Evolutionary conservation across 1,140 invertebrate species (phyloP).

Genomic region (Chelonus insularis): DNA sequence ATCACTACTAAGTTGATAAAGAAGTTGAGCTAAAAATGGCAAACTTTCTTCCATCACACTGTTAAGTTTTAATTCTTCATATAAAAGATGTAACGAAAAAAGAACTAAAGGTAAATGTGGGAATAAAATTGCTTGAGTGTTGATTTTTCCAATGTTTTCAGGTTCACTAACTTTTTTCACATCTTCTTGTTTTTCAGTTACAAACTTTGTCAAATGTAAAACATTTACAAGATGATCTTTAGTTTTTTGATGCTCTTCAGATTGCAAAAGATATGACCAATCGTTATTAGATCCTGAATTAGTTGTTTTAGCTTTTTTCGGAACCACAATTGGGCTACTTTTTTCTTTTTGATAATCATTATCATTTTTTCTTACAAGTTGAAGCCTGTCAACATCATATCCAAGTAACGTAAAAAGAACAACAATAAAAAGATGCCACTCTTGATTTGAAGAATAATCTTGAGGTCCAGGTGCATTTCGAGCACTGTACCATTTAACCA

Average conservation of each 20-base stretch:
- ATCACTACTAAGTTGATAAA: conserved; percentile 80
- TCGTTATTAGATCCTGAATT: conserved; percentile 70
- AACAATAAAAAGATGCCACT: conserved; percentile 80
- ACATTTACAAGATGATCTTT: conserved; percentile 37
- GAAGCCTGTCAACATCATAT: conserved; percentile 72
- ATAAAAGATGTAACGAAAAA: conserved; percentile 83
- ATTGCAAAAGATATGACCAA: conserved; percentile 75
- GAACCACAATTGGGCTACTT: conserved; percentile 46
- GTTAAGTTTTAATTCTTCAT: conserved; percentile 89
- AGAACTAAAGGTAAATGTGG: conserved; percentile 74
- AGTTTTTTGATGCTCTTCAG: conserved; percentile 60
- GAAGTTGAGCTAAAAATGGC: conserved; percentile 69
- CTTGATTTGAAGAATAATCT: conserved; percentile 74
- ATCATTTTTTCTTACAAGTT: conserved; percentile 58
- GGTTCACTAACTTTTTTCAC: not conserved
- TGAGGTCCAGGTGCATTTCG: conserved; percentile 84
- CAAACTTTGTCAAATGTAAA: conserved; percentile 39
- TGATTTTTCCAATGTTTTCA: conserved; percentile 62
- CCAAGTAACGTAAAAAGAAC: conserved; percentile 70
- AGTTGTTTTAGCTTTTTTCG: conserved; percentile 61
- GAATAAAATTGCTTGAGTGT: conserved; percentile 72
- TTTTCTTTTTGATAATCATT: conserved; percentile 45
- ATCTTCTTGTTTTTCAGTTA: not conserved
- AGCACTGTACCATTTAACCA: conserved; percentile 84
- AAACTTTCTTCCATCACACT: conserved; percentile 70